Conservation (phyloP, 2,888 invertebrate species). For the Margaritifera margaritifera region DNA sequence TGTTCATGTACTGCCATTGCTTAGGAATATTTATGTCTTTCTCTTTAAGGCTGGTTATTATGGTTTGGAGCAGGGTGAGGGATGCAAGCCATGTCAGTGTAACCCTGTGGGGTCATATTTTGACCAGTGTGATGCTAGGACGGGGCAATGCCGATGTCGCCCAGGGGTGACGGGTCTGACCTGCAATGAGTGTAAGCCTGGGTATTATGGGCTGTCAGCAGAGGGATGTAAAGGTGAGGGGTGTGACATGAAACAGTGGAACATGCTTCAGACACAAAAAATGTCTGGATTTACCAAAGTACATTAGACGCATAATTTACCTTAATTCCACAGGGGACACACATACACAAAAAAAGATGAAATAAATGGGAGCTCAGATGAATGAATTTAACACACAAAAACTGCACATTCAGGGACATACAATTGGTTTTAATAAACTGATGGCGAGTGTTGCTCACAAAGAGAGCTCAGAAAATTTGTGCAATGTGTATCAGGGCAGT, state of each 20-base stretch:
- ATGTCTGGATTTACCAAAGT: not conserved
- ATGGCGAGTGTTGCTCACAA: too few species aligned
- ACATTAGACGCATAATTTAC: too few species aligned
- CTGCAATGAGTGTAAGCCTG: slow-evolving; percentile 92
- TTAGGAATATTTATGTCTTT: not conserved
- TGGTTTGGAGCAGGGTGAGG: slow-evolving; percentile 56
- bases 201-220: slow-evolving; percentile 72
- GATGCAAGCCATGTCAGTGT: slow-evolving; percentile 84
- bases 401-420: too few species aligned
- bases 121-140: slow-evolving; percentile 54
- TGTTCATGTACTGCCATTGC: too few species aligned
- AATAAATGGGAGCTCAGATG: too few species aligned
- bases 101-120: slow-evolving; percentile 79
- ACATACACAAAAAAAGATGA: too few species aligned
- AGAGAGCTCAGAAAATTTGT: too few species aligned
- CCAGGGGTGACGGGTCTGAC: slow-evolving; percentile 88
- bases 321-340: too few species aligned
- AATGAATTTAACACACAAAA: too few species aligned
- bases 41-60: slow-evolving; percentile 52
- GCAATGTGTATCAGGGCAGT: too few species aligned
- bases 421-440: too few species aligned
- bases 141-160: slow-evolving; percentile 89
- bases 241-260: not conserved
- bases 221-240: slow-evolving; percentile 64
- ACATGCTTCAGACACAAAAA: not conserved